Conservation (phyloP, 2,113 vertebrate species). For the Herpailurus yagouaroundi region DNA sequence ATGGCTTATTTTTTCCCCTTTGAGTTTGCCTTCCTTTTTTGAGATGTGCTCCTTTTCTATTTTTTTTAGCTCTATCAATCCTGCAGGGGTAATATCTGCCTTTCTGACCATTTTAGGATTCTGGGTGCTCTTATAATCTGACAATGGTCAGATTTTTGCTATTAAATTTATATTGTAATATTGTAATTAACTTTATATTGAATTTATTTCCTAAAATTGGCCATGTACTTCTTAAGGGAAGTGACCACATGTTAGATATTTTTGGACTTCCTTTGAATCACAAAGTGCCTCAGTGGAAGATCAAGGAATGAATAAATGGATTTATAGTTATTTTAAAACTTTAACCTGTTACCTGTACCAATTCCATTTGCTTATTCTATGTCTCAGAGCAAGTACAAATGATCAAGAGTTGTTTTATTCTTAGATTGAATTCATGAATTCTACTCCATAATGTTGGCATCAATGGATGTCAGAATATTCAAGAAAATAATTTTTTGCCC, state of each 20-base stretch:
- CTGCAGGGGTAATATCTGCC: not conserved
- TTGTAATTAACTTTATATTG: not conserved
- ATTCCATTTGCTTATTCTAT: not conserved
- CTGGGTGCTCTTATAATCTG: not conserved
- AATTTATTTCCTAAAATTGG: not conserved
- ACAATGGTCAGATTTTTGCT: not conserved
- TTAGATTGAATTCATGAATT: not conserved
- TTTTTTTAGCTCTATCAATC: not conserved
- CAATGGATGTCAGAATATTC: not conserved
- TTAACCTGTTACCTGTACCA: not conserved
- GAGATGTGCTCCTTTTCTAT: not conserved
- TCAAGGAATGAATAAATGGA: not conserved
- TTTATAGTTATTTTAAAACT: not conserved
- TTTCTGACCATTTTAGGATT: not conserved
- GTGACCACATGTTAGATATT: not conserved
- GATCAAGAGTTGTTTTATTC: conserved; percentile 18
- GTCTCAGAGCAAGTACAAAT: not conserved
- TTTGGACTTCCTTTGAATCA: not conserved
- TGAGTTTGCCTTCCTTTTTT: not conserved
- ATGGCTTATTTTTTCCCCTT: not conserved
- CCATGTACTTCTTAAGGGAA: not conserved
- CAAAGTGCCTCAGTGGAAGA: not conserved
- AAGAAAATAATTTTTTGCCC: conserved; percentile 43
- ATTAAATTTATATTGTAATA: not conserved
- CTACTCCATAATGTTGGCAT: not conserved